Percentiles rank a stretch among this genome's conserved stretches.
phyloP scores from a whole-genome alignment of 2,888 invertebrate species.

The Oligia latruncula region DNA sequence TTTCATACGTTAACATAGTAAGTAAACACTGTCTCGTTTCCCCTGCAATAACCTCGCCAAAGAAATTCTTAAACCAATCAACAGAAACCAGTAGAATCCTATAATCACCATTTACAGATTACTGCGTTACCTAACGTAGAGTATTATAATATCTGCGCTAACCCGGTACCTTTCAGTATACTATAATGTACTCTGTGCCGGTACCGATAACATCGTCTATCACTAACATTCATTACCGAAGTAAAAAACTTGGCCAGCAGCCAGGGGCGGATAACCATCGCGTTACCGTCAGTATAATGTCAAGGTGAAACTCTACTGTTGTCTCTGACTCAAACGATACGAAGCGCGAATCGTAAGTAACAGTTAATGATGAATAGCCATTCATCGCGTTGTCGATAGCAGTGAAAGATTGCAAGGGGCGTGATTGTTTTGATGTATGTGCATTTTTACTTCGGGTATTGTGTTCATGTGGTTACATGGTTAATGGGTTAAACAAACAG shows the following conservation, averaged over 20 bases:
- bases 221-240: slow-evolving; percentile 51
- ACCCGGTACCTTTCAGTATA: background rate
- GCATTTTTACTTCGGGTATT: slow-evolving; percentile 43
- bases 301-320: slow-evolving; percentile 72
- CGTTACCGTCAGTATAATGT: slow-evolving; percentile 70
- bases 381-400: slow-evolving; percentile 63
- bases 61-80: background rate
- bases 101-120: slow-evolving; percentile 29
- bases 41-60: background rate
- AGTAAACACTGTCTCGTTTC: background rate
- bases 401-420: slow-evolving; percentile 64
- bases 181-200: too few relatives aligned
- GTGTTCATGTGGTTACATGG: slow-evolving; percentile 14
- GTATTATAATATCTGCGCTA: too few relatives aligned
- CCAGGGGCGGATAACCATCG: slow-evolving; percentile 67
- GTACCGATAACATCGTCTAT: slow-evolving; percentile 56
- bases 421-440: slow-evolving; percentile 53
- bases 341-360: slow-evolving; percentile 61
- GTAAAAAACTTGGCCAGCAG: slow-evolving; percentile 44
- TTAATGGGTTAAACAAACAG: slow-evolving; percentile 20
- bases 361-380: slow-evolving; percentile 64
- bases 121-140: slow-evolving; percentile 29
- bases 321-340: slow-evolving; percentile 71
- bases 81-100: slow-evolving; percentile 6
- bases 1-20: background rate